These are phyloP conservation scores for Ascaphus truei DNA, from an alignment of 2,113 vertebrate genomes.

Conservation along the genomic window DNA sequence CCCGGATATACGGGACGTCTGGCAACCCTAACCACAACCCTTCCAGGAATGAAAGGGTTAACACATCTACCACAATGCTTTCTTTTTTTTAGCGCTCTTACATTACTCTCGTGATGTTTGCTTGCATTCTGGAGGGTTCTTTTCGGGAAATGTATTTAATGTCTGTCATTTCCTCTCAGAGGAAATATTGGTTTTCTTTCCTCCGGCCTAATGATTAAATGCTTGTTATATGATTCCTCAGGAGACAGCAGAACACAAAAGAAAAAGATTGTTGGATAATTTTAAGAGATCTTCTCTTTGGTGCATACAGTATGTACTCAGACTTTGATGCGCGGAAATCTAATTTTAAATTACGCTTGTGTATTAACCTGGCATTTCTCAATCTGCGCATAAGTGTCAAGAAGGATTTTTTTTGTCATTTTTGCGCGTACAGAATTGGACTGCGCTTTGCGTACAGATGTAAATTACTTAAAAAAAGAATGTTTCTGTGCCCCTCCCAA, in stretches of 20 bases:
- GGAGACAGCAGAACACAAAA: neutral
- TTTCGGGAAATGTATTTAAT: constrained; percentile 22
- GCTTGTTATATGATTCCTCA: neutral
- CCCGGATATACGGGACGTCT: neutral
- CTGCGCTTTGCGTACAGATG: no score
- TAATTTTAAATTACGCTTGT: no score
- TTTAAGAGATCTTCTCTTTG: neutral
- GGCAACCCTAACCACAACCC: neutral
- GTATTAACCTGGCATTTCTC: no score
- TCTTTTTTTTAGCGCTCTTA: neutral
- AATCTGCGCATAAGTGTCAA: no score
- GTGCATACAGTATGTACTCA: no score
- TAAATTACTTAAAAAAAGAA: no score
- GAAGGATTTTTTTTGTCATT: no score
- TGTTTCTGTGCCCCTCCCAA: no score
- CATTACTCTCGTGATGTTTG: neutral
- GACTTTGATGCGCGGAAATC: no score
- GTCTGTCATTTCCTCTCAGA: constrained; percentile 7
- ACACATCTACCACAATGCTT: no score
- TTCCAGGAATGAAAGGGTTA: no score
- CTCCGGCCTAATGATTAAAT: neutral
- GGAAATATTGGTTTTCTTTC: neutral
- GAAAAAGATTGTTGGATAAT: neutral
- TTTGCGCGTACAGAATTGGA: no score
- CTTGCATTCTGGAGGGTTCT: neutral